Percentiles rank a stretch among this genome's conserved stretches.
phyloP scores from a whole-genome alignment of 2,797 vertebrate genomes.

The Pachyuromys duprasi region DNA sequence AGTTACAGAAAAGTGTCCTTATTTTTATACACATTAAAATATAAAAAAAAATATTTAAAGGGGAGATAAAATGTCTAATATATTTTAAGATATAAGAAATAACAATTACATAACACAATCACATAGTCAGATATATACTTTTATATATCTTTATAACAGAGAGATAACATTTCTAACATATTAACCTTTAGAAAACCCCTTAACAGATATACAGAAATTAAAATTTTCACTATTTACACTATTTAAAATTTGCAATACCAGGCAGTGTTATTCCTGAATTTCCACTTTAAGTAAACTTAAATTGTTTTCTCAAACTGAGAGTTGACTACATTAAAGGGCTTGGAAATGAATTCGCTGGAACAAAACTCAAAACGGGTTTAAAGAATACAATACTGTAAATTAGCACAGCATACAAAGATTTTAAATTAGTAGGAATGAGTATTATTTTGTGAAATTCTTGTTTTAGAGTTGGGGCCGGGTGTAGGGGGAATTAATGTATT shows the following conservation, averaged over 20 bases:
- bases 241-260: not conserved
- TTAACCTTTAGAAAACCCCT: not conserved
- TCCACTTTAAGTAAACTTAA: conserved; percentile 18
- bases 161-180: conserved; percentile 5
- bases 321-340: not conserved
- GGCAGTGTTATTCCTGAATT: not conserved
- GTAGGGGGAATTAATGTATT: not conserved
- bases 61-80: not conserved
- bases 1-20: not conserved
- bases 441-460: not conserved
- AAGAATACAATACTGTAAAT: no score
- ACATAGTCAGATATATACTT: not conserved
- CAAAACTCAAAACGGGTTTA: not conserved
- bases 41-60: conserved; percentile 8
- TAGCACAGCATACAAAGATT: not conserved
- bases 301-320: not conserved
- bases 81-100: conserved; percentile 32
- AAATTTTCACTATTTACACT: not conserved
- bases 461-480: not conserved
- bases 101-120: conserved; percentile 8
- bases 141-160: not conserved
- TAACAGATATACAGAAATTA: not conserved
- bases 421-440: not conserved
- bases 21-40: conserved; percentile 21
- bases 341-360: conserved; percentile 10